These are phyloP conservation scores for Carassius auratus DNA, from an alignment of 2,113 vertebrate species.

Conservation along the genomic window DNA sequence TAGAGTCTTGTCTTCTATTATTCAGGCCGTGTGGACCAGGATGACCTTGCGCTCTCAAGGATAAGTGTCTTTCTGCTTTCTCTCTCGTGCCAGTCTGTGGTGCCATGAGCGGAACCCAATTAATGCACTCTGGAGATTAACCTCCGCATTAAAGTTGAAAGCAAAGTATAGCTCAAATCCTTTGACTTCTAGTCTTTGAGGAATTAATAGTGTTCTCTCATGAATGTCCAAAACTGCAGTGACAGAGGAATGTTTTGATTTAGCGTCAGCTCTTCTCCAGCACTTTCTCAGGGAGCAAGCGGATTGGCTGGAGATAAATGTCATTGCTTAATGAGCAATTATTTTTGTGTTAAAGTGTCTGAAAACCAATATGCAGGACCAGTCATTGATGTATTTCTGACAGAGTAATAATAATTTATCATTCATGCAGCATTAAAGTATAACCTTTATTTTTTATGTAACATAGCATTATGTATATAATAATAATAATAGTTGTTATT, in stretches of 20 bases:
- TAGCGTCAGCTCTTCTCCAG: not conserved
- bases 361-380: not conserved
- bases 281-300: not conserved
- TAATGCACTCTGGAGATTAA: slow-evolving; percentile 37
- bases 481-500: too few species aligned
- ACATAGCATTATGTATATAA: not conserved
- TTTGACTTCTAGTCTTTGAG: slow-evolving; percentile 25
- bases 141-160: slow-evolving; percentile 39
- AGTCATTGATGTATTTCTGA: not conserved
- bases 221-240: slow-evolving; percentile 6
- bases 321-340: not conserved
- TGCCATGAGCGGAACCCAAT: slow-evolving; percentile 33
- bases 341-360: not conserved
- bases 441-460: not conserved
- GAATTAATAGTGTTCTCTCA: slow-evolving; percentile 18
- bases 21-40: not conserved
- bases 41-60: not conserved
- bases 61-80: slow-evolving; percentile 5
- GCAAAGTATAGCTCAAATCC: slow-evolving; percentile 44
- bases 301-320: not conserved
- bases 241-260: slow-evolving; percentile 37
- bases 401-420: not conserved
- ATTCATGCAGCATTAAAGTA: not conserved
- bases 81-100: slow-evolving; percentile 10
- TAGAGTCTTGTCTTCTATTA: not conserved